Evolutionary conservation across 64 coral and sea anemone genomes (phyloP), one percentile per base, ranked within the genome.

Genomic region (Porites australiensis): DNA sequence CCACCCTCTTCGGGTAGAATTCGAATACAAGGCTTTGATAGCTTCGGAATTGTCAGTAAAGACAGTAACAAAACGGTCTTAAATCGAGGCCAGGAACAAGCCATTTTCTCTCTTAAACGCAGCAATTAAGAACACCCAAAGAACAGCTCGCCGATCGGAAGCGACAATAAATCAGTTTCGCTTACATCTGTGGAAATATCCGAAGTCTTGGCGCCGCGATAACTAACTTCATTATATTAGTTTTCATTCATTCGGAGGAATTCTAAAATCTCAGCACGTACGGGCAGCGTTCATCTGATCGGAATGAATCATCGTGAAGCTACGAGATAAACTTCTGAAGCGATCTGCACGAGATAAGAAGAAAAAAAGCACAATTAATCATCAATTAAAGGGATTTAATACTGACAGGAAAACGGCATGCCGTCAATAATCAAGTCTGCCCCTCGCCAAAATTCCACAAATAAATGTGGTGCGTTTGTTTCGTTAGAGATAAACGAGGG

Each of bases 11-110:
- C 54, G 7, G 54, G 54, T n/a, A 98, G 74, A 2, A 94, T 43
- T 6, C 45, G 20, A 8, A 98, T 98, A 86, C 95, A 98, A 69
- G 95, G 88, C 50, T 94, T 93, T 68, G 88, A 92, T 51, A 91
- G 44, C 13, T 94, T 82, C 0, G 88, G 48, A 55, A 83, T 16
- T 77, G 60, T 84, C 83, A 76, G 84, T 63, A 94, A 94, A 94
- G 89, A 75, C 19, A 94, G 8, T 51, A 84, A 48, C 46, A 84
- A 53, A 50, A 65, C 63, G 3, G 63, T 63, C 16, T 61, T 50
- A 18, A 68, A 23, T 11, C 81, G 81, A 10, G 81, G 45, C 65
- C 6, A 84, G 22, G 62, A 50, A 60, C 79, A 50, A 9, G 63
- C 63, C 81, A 67, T 68, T 50, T 84, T 68, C 61, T 20, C 18